Evolutionary conservation across 2,113 vertebrate genomes (phyloP).

Genomic region (Platysteira castanea): DNA sequence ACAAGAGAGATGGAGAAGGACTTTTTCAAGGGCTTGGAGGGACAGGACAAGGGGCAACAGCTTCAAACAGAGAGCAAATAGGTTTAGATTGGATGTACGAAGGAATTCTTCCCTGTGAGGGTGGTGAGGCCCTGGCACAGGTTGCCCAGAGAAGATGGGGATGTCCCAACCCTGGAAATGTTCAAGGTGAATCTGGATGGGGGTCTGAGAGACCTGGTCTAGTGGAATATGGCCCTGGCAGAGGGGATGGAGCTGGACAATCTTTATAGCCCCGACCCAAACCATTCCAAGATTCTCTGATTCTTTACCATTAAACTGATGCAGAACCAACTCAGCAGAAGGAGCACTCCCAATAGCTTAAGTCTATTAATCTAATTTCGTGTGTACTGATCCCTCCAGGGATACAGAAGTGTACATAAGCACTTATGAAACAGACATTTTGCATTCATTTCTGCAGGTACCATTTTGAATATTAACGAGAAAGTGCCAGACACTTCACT

Average conservation of each 20-base stretch:
- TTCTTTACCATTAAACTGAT: not conserved
- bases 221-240: not conserved
- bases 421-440: not conserved
- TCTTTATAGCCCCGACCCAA: not conserved
- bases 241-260: not conserved
- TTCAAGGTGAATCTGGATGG: not conserved
- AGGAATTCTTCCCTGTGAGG: not conserved
- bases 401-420: not conserved
- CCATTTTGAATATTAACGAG: not conserved
- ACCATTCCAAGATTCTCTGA: not conserved
- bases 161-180: not conserved
- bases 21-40: not conserved
- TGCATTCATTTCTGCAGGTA: not conserved
- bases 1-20: not conserved
- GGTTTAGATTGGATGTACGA: not conserved
- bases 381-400: not conserved
- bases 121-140: not conserved
- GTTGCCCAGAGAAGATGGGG: not conserved
- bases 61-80: not conserved
- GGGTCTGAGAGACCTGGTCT: no score
- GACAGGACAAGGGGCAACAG: not conserved
- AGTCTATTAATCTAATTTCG: not conserved
- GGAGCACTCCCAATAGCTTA: not conserved
- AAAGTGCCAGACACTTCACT: not conserved
- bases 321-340: not conserved